phyloP scores from a whole-genome alignment of 2,797 vertebrate genomes.

The Epinephelus coioides region DNA sequence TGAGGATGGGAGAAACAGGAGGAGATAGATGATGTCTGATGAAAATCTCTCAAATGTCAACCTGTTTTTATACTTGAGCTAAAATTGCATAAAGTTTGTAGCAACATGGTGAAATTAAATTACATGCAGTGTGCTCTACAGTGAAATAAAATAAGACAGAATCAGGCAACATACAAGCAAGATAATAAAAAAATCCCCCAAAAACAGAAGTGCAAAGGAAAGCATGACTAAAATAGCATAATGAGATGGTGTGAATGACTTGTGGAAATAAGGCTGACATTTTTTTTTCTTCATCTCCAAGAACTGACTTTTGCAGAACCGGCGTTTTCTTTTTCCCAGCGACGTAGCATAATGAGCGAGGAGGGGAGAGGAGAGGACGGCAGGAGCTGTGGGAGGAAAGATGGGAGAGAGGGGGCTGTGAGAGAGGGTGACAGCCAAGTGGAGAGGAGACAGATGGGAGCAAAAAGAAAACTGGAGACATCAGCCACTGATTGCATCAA shows the following conservation, averaged over 20 bases:
- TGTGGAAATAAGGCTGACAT: constrained; percentile 5
- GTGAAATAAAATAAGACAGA: neutral
- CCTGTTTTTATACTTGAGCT: constrained; percentile 27
- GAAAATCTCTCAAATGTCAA: constrained; percentile 52
- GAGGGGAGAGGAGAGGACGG: constrained; percentile 40
- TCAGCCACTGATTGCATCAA: constrained; percentile 74
- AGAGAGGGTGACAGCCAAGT: constrained; percentile 67
- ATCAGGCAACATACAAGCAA: neutral
- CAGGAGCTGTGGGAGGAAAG: constrained; percentile 74
- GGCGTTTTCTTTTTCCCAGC: constrained; percentile 41
- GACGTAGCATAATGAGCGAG: constrained; percentile 48
- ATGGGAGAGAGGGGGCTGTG: constrained; percentile 56
- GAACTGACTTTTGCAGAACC: constrained; percentile 55
- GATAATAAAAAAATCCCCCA: neutral
- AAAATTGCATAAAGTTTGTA: neutral
- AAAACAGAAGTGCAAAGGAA: constrained; percentile 16
- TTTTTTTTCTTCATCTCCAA: constrained; percentile 26
- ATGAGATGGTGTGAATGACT: constrained; percentile 45
- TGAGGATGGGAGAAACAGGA: constrained; percentile 28
- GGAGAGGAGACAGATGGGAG: constrained; percentile 73
- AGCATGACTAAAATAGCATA: constrained; percentile 24
- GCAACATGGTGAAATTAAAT: neutral
- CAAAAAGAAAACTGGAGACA: constrained; percentile 68
- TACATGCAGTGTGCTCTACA: neutral
- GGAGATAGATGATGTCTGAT: constrained; percentile 12